A percentile compares a stretch with the other conserved stretches of the same genome.
Conservation (phyloP, 2,113 vertebrate genomes). For the Mobula hypostoma region DNA sequence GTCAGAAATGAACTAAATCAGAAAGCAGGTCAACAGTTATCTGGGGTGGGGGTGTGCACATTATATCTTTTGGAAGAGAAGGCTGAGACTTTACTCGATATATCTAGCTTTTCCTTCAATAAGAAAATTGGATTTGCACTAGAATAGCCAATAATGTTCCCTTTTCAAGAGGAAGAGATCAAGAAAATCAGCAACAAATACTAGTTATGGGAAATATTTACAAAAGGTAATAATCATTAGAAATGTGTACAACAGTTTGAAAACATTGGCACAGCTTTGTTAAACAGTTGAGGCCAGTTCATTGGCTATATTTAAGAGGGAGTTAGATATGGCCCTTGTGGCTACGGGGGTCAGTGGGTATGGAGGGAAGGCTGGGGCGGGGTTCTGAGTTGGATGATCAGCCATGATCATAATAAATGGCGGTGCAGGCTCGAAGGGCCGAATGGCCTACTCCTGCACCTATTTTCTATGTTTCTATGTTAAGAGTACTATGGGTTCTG, state of each 20-base stretch:
- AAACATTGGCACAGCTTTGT: too few relatives aligned
- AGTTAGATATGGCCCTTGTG: too few relatives aligned
- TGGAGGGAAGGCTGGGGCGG: too few relatives aligned
- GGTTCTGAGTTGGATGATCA: too few relatives aligned
- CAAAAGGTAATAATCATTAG: background rate
- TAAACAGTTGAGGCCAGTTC: too few relatives aligned
- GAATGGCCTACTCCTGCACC: too few relatives aligned
- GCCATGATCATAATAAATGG: too few relatives aligned
- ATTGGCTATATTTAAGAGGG: too few relatives aligned
- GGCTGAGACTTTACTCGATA: background rate
- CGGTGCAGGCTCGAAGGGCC: too few relatives aligned
- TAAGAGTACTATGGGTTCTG: background rate
- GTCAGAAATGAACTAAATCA: background rate
- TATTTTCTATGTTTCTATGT: too few relatives aligned
- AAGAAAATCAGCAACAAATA: background rate
- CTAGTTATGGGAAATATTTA: background rate
- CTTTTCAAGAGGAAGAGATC: background rate
- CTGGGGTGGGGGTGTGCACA: background rate
- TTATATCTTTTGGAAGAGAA: background rate
- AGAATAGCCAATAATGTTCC: background rate
- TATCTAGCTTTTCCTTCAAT: background rate
- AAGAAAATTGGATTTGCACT: background rate
- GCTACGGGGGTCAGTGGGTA: too few relatives aligned
- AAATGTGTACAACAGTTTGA: background rate
- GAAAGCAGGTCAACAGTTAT: background rate